Evolutionary conservation across 2,797 vertebrate species (phyloP).

Genomic region (Dicrostonyx torquatus): DNA sequence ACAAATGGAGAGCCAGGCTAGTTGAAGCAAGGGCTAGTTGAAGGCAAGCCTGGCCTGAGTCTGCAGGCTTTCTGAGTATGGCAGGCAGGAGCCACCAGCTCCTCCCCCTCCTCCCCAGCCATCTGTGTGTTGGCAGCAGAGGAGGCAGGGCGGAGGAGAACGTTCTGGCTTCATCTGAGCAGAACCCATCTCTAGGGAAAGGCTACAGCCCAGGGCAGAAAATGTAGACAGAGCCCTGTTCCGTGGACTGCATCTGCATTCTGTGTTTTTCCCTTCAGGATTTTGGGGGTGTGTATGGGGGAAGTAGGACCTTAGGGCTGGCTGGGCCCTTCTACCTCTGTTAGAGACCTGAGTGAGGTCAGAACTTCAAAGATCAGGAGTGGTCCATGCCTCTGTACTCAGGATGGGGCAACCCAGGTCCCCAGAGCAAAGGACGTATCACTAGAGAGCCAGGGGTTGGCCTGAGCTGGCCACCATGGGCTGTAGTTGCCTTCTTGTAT

Average conservation of each 20-base stretch:
- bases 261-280: background rate
- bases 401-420: background rate
- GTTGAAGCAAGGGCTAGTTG: background rate
- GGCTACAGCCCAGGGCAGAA: background rate
- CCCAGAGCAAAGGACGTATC: background rate
- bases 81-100: background rate
- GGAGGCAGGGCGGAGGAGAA: background rate
- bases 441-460: accelerated
- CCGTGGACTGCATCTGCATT: background rate
- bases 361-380: background rate
- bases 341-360: background rate
- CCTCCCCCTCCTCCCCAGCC: conserved; percentile 49
- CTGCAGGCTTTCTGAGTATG: background rate
- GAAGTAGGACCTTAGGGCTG: background rate
- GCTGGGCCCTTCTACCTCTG: background rate
- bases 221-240: background rate
- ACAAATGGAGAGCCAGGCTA: background rate
- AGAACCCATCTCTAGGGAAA: conserved; percentile 47
- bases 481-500: background rate
- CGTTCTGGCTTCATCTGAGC: conserved; percentile 49
- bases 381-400: background rate
- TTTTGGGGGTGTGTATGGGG: background rate
- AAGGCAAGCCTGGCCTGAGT: background rate
- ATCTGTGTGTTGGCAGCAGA: conserved; percentile 60
- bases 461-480: background rate